Base-by-base conservation (phyloP, 2,888 invertebrate genomes). In the Melanargia galathea region DNA sequence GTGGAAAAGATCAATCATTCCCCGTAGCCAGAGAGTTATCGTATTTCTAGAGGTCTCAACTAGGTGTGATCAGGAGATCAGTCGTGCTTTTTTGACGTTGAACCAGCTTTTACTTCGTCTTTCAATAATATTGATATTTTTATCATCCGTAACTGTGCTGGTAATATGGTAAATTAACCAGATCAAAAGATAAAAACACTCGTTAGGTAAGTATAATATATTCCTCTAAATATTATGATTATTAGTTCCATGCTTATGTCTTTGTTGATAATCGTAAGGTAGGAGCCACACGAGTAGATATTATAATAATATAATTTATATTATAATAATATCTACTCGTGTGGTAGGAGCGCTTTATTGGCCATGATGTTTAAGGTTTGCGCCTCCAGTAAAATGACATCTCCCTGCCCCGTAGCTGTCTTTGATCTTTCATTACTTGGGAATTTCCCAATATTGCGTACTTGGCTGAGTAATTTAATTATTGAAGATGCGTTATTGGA, bases 1-100 rank as follows among this genome's bases (percentile, higher is more conserved):
- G 66, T 68, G 66, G 60, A 66, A 69, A 65, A 59, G 67, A 71
- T 73, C 70, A 71, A 70, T 72, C 68, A 66, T 54, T 51, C 38
- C 62, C 58, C n/a, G 38, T 57, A 48, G 52, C 56, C 18, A 40
- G 7, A 40, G 16, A 40, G 16, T 16, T 40, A 16, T 7, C 13
- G 1, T n/a, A 16, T 35, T 40, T 16, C 40, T 40, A 40, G 40
- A 40, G 40, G 30, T 30, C n/a, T n/a, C n/a, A n/a, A n/a, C n/a
- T n/a, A n/a, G n/a, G n/a, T n/a, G n/a, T n/a, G n/a, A n/a, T n/a
- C n/a, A n/a, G n/a, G n/a, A n/a, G n/a, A n/a, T n/a, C n/a, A n/a
- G n/a, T n/a, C n/a, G n/a, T n/a, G n/a, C n/a, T n/a, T n/a, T n/a
- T n/a, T n/a, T n/a, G n/a, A n/a, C n/a, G n/a, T n/a, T n/a, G n/a